Percentiles rank a stretch among this genome's conserved stretches.
Conservation (phyloP, 2,113 vertebrate species). For the Astatoreochromis straeleni region DNA sequence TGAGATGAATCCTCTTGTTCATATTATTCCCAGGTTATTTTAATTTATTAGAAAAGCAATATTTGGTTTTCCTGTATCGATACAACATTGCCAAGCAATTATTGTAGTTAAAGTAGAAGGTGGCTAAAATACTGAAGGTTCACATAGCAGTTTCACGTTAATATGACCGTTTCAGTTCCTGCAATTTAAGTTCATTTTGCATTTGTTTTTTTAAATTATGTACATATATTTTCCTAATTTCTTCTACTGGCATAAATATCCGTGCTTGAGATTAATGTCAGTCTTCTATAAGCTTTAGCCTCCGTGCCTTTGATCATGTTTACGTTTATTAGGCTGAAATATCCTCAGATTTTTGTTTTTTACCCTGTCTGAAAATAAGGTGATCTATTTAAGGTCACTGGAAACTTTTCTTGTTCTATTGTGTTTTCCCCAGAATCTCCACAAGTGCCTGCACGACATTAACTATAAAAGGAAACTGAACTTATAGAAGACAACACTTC, state of each 20-base stretch:
- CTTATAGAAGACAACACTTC: neutral
- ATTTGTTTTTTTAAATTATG: rapidly evolving
- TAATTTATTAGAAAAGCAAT: neutral
- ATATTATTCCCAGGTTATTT: neutral
- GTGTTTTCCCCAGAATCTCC: neutral
- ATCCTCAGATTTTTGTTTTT: neutral
- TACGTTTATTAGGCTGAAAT: neutral
- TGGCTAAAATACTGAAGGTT: neutral
- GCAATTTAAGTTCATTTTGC: neutral
- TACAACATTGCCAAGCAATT: neutral
- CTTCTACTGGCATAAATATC: neutral
- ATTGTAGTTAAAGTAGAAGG: neutral
- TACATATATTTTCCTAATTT: neutral
- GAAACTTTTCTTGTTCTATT: neutral
- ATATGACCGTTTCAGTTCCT: neutral
- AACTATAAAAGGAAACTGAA: neutral
- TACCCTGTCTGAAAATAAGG: neutral
- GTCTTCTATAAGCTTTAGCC: neutral
- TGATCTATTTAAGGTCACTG: neutral
- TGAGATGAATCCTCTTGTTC: neutral
- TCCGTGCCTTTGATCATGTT: neutral
- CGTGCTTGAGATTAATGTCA: neutral
- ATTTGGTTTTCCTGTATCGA: neutral
- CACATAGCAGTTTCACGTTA: neutral
- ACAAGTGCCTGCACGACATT: neutral